Percentiles rank a stretch among this genome's conserved stretches.
phyloP scores from a whole-genome alignment of 2,113 vertebrate genomes.

The Daphoenositta chrysoptera region DNA sequence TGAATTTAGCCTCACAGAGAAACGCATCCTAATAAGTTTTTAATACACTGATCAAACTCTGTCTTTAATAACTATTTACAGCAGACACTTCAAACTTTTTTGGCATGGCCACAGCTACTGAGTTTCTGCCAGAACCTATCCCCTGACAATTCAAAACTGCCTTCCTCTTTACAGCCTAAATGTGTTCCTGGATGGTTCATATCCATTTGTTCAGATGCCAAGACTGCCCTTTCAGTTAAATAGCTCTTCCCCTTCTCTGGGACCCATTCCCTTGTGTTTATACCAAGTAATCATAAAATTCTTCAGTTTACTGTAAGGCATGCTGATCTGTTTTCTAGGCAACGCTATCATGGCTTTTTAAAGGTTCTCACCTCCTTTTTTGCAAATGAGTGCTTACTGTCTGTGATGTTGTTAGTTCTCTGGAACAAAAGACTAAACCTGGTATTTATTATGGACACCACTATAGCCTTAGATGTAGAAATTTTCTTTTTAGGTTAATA shows the following conservation, averaged over 20 bases:
- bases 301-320: background rate
- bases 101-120: background rate
- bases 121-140: background rate
- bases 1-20: background rate
- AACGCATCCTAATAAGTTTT: background rate
- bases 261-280: background rate
- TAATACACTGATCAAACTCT: background rate
- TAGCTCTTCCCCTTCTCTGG: background rate
- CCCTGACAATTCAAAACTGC: background rate
- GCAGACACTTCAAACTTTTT: background rate
- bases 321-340: conserved; percentile 31
- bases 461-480: background rate
- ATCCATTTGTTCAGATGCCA: conserved; percentile 14
- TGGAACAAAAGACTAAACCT: background rate
- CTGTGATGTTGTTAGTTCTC: background rate
- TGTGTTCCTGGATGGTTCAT: background rate
- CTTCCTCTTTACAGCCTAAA: background rate
- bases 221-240: conserved; percentile 8
- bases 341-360: background rate
- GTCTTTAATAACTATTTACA: background rate
- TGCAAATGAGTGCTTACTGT: background rate
- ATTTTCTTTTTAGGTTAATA: background rate
- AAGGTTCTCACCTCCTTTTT: background rate
- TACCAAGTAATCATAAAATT: background rate
- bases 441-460: background rate